phyloP scores from a whole-genome alignment of 2,113 vertebrate species.

The Plecturocebus donacophilus region DNA sequence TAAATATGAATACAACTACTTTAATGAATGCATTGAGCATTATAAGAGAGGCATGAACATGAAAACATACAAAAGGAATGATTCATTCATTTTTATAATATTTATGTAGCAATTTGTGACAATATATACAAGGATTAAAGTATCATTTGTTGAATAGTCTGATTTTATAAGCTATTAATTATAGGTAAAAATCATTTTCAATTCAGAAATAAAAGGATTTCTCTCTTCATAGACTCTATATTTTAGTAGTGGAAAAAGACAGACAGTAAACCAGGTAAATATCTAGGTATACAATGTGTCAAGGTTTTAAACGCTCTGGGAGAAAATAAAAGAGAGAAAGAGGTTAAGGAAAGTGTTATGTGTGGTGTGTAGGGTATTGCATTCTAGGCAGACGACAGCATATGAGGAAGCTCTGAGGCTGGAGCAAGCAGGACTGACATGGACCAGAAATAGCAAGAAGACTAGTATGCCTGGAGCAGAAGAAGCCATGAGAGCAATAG shows the following conservation, averaged over 20 bases:
- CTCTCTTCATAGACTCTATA: not conserved
- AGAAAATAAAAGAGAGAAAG: not conserved
- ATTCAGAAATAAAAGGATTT: not conserved
- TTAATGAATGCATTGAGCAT: not conserved
- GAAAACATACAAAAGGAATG: not conserved
- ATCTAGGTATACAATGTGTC: not conserved
- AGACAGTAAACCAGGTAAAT: not conserved
- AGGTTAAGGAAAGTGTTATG: not conserved
- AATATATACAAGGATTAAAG: not conserved
- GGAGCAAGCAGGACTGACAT: accelerated
- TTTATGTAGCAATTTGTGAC: not conserved
- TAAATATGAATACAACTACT: not conserved
- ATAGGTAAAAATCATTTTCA: not conserved
- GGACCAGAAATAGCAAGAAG: not conserved
- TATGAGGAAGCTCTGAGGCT: not conserved
- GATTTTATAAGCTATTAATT: not conserved
- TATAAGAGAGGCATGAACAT: not conserved
- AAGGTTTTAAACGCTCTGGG: not conserved
- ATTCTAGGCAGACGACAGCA: not conserved
- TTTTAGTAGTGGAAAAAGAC: not conserved
- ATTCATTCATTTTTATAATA: not conserved
- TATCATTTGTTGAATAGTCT: not conserved
- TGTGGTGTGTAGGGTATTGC: not conserved
- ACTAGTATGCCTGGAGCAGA: not conserved
- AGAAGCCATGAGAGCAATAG: too few relatives aligned